Percentiles rank a stretch among this genome's conserved stretches.
phyloP scores from a whole-genome alignment of 2,797 vertebrate species.

The Spheniscus humboldti region DNA sequence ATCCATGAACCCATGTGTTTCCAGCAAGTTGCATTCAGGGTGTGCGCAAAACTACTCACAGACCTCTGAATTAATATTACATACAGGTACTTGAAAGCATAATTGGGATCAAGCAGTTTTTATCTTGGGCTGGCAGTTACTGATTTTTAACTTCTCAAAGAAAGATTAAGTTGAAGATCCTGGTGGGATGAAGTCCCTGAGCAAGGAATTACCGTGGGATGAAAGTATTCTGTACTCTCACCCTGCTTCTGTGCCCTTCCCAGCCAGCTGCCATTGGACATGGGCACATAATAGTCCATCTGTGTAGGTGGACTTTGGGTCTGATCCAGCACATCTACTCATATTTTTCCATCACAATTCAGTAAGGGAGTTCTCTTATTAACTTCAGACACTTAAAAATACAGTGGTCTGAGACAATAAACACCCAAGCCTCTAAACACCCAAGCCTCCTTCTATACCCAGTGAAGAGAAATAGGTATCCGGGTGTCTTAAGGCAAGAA shows the following conservation, averaged over 20 bases:
- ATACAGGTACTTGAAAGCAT: neutral
- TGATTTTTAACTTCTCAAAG: neutral
- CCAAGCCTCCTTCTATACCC: neutral
- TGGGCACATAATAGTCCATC: fast-evolving
- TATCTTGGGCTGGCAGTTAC: neutral
- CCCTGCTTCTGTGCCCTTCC: neutral
- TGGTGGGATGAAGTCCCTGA: neutral
- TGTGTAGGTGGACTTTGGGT: neutral
- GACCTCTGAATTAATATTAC: neutral
- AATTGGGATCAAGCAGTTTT: neutral
- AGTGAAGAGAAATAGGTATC: neutral
- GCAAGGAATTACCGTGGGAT: neutral
- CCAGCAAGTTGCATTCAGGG: neutral
- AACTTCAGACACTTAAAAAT: neutral
- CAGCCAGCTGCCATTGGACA: neutral
- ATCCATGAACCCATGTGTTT: neutral
- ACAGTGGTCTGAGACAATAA: neutral
- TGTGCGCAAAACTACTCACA: neutral
- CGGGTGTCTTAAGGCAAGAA: neutral
- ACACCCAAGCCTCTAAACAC: neutral
- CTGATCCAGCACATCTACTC: neutral
- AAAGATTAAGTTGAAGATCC: neutral
- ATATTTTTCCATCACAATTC: neutral
- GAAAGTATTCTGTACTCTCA: neutral
- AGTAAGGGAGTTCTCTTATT: neutral